Evolutionary conservation across 1,140 invertebrate genomes (phyloP).

Genomic region (Neodiprion lecontei): DNA sequence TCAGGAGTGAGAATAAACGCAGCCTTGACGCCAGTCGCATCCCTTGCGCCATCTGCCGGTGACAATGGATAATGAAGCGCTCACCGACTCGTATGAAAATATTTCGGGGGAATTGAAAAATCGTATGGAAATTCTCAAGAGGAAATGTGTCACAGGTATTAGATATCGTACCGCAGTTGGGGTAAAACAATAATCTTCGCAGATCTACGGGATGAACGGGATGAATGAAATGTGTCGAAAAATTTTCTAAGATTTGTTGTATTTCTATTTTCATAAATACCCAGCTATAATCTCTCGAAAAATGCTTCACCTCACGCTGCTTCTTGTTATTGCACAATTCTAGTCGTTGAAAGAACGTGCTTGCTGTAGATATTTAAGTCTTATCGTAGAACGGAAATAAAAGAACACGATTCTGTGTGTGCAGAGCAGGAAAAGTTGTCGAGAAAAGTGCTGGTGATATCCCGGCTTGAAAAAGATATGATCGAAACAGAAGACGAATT

Average conservation of each 20-base stretch:
- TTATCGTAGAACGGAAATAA: no score
- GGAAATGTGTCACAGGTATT: not conserved
- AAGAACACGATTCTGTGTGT: no score
- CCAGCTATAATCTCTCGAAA: no score
- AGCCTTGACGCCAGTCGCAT: not conserved
- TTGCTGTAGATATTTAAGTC: no score
- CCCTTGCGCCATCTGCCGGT: not conserved
- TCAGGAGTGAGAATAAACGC: not conserved
- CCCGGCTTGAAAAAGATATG: constrained; percentile 11
- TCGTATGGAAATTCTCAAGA: not conserved
- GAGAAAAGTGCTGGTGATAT: not conserved
- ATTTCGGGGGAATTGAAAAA: not conserved
- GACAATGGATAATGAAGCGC: not conserved
- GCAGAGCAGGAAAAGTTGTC: not conserved
- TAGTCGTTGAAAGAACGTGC: no score
- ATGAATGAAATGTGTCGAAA: no score
- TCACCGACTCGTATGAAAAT: not conserved
- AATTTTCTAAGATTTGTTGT: no score
- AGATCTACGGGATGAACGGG: no score
- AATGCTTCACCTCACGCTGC: no score
- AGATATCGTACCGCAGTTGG: not conserved
- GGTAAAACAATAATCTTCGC: no score
- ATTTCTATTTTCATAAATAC: no score
- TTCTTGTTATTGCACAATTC: no score
- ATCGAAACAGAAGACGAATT: constrained; percentile 22